phyloP scores from a whole-genome alignment of 2,888 invertebrate species.

The Athalia cordata region DNA sequence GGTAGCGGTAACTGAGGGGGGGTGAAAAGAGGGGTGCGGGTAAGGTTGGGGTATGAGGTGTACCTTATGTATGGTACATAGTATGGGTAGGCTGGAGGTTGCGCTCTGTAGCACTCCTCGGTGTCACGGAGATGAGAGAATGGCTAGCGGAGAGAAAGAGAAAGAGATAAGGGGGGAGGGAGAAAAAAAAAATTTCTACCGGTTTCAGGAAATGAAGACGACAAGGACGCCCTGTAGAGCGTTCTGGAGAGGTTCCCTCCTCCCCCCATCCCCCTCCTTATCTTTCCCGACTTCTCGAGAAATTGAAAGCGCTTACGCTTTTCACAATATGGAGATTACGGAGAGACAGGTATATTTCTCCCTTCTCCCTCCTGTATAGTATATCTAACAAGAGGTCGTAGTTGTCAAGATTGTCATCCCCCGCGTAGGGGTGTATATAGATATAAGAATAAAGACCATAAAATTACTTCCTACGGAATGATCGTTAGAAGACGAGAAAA shows the following conservation, averaged over 20 bases:
- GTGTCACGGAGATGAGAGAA: slow-evolving; percentile 45
- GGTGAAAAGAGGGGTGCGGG: too few relatives aligned
- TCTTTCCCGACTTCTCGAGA: slow-evolving; percentile 42
- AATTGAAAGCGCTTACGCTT: slow-evolving; percentile 45
- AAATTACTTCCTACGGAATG: not conserved
- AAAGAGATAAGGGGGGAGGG: too few relatives aligned
- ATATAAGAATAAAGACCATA: not conserved
- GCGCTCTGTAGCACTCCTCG: slow-evolving; percentile 34
- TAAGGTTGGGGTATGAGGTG: too few relatives aligned
- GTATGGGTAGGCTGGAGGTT: slow-evolving; percentile 7
- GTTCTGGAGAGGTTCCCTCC: not conserved
- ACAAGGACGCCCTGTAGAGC: slow-evolving; percentile 31
- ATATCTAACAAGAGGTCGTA: slow-evolving; percentile 1
- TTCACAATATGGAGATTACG: slow-evolving; percentile 43
- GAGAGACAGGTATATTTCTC: slow-evolving; percentile 21
- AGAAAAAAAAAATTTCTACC: not conserved
- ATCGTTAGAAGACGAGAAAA: too few relatives aligned
- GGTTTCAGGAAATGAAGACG: slow-evolving; percentile 42
- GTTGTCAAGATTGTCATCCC: slow-evolving; percentile 39
- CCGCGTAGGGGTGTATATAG: not conserved
- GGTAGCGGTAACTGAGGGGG: too few relatives aligned
- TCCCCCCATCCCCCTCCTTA: not conserved
- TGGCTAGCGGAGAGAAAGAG: slow-evolving; percentile 31
- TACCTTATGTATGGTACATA: too few relatives aligned
- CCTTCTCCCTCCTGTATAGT: not conserved